Evolutionary conservation across 2,113 vertebrate genomes (phyloP), one percentile per base, ranked within the genome.

Genomic region (Onychorhynchus coronatus): DNA sequence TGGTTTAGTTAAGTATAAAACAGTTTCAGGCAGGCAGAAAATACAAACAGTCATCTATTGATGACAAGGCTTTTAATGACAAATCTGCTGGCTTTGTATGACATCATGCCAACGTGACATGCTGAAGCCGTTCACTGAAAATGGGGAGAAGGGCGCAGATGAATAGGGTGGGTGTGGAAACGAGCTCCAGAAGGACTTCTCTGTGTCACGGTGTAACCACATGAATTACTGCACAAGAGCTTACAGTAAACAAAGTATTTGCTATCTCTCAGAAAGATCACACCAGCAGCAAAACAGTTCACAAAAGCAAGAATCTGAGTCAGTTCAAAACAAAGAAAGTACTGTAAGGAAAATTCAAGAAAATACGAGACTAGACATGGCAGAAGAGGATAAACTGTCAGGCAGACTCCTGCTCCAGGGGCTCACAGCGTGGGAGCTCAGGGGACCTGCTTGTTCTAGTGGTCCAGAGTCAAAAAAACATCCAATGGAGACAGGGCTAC

Each of bases 191-290:
- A 97, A 95, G 52, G 89, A 66, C 75, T 95, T 85, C 83, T 95
- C 96, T 92, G 90, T 93, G 85, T 89, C 95, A 95, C 6, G 14
- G 76, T 53, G 62, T 91, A 96, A 96, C 93, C 95, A 96, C 91
- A 97, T 96, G 94, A 97, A 97, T 95, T 78, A 89, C 94, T 74
- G 83, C 89, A 66, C 82, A 93, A 94, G 67, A 96, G 89, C 87
- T 95, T 93, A 97, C 91, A 89, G 94, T 96, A 97, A 97, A 97
- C 97, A 97, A 94, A 94, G 80, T 86, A 71, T 91, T 96, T 89
- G 94, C 91, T 93, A 96, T 96, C 95, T 95, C 92, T 94, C 37
- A 81, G 49, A 78, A 93, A 92, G 85, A 94, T 95, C 96, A 91
- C 79, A 94, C 89, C 58, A 75, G 80, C 76, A 97, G 91, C 72